phyloP scores from a whole-genome alignment of 2,113 vertebrate species.

The Tor tambroides region DNA sequence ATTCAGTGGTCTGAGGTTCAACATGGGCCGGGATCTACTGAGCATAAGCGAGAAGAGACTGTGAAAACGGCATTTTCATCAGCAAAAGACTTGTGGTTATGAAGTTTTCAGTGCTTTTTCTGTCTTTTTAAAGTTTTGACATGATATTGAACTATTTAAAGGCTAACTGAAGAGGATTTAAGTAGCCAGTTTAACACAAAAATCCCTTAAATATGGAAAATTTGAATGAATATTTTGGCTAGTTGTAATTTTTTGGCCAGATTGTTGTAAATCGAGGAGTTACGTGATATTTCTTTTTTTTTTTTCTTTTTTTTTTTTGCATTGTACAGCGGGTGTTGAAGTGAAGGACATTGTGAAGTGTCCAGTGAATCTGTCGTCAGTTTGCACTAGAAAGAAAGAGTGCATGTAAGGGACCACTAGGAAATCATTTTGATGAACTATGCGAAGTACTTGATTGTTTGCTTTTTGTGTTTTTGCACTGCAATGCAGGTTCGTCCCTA shows the following conservation, averaged over 20 bases:
- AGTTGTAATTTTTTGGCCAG: constrained; percentile 15
- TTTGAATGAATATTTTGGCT: constrained; percentile 12
- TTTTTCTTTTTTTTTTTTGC: no score
- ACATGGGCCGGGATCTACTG: constrained; percentile 34
- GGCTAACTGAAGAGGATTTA: constrained; percentile 67
- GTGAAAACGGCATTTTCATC: constrained; percentile 45
- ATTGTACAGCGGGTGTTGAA: background rate
- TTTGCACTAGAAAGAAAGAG: constrained; percentile 45
- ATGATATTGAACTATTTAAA: constrained; percentile 74
- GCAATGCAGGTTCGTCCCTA: constrained; percentile 27
- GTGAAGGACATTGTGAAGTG: background rate
- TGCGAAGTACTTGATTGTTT: constrained; percentile 55
- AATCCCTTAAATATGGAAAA: background rate
- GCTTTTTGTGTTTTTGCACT: background rate
- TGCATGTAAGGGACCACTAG: constrained; percentile 46
- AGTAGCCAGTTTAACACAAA: constrained; percentile 64
- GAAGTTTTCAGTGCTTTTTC: constrained; percentile 37
- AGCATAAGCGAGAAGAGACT: constrained; percentile 24
- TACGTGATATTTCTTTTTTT: no score
- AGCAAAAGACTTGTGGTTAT: constrained; percentile 62
- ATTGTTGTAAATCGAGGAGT: constrained; percentile 24
- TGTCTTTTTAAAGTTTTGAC: constrained; percentile 49
- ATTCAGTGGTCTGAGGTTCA: constrained; percentile 87
- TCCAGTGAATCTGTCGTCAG: background rate
- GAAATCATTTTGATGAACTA: constrained; percentile 37